A percentile compares a stretch with the other conserved stretches of the same genome.
phyloP scores from a whole-genome alignment of 1,140 invertebrate genomes.

The Acromyrmex charruanus region DNA sequence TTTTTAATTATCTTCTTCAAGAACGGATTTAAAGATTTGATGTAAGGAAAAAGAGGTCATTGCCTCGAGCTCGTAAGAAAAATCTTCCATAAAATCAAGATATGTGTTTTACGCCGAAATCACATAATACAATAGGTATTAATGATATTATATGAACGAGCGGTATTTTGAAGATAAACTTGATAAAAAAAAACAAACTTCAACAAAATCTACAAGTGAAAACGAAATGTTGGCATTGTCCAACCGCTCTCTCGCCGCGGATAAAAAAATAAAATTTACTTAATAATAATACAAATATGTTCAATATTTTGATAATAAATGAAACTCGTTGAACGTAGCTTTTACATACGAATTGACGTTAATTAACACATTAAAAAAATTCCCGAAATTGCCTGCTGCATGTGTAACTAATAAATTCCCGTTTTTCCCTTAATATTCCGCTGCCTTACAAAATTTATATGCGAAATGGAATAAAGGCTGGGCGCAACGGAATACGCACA shows the following conservation, averaged over 20 bases:
- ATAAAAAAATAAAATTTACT: background rate
- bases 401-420: background rate
- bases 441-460: conserved; percentile 49
- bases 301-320: background rate
- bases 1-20: conserved; percentile 12
- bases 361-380: background rate
- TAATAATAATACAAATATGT: background rate
- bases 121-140: background rate
- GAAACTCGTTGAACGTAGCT: background rate
- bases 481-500: conserved; percentile 28
- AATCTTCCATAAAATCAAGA: background rate
- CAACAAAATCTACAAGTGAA: background rate
- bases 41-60: background rate
- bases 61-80: conserved; percentile 26
- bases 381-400: background rate
- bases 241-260: background rate
- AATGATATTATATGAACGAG: background rate
- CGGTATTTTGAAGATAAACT: background rate
- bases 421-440: conserved; percentile 20
- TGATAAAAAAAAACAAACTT: too few relatives aligned
- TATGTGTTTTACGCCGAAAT: background rate
- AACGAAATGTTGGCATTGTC: background rate
- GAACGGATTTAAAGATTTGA: background rate
- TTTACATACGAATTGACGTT: background rate
- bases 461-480: conserved; percentile 39